A percentile compares a stretch with the other conserved stretches of the same genome.
Evolutionary conservation across 1,140 invertebrate species (phyloP).

Genomic region (Drosophila triauraria): DNA sequence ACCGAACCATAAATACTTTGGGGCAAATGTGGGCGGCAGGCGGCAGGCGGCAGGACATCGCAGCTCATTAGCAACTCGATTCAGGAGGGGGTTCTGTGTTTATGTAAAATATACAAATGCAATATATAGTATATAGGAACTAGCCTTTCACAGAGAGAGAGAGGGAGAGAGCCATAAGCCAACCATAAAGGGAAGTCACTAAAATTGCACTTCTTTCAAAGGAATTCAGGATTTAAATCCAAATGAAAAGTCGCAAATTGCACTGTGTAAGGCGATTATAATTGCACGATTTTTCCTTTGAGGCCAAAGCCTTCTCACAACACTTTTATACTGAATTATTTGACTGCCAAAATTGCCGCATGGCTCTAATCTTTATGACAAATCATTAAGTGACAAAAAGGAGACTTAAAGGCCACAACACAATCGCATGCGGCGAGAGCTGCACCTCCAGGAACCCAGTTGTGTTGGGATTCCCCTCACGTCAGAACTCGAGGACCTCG

Average conservation of each 20-base stretch:
- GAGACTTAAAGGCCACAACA: neutral
- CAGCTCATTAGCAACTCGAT: slow-evolving; percentile 52
- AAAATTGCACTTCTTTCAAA: neutral
- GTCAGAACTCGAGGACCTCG: neutral
- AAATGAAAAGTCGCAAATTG: no score
- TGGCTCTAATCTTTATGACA: no score
- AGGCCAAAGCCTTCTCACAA: no score
- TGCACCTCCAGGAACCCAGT: neutral
- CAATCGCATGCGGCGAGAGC: neutral
- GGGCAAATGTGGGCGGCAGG: slow-evolving; percentile 25
- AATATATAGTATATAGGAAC: no score
- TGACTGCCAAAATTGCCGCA: no score
- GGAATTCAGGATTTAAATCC: neutral
- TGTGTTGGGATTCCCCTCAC: neutral
- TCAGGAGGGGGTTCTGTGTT: neutral
- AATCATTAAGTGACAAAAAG: no score
- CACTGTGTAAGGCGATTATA: neutral
- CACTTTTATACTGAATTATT: no score
- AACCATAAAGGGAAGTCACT: neutral
- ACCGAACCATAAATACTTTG: slow-evolving; percentile 46
- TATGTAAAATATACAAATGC: no score
- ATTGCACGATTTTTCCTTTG: no score
- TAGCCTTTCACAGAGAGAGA: no score
- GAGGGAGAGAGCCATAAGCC: neutral
- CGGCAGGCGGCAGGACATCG: slow-evolving; percentile 23